Percentiles rank a stretch among this genome's conserved stretches.
phyloP scores from a whole-genome alignment of 2,888 invertebrate species.

The Oconnorella tubifera region DNA sequence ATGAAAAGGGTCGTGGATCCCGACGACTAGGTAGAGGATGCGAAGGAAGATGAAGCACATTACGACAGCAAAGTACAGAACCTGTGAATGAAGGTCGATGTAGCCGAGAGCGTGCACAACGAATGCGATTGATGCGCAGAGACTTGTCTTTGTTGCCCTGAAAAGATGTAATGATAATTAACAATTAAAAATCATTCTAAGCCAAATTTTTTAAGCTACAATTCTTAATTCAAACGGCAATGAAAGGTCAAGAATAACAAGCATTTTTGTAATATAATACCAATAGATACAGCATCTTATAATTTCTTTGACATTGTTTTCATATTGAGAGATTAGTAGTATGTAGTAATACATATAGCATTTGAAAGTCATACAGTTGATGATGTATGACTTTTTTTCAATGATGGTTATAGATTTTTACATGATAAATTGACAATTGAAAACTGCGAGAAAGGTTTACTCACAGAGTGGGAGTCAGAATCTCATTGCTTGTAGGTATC shows the following conservation, averaged over 20 bases:
- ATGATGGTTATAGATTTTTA: too few relatives aligned
- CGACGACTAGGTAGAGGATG: conserved; percentile 88
- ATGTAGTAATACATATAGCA: too few relatives aligned
- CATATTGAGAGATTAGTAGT: too few relatives aligned
- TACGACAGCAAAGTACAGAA: conserved; percentile 94
- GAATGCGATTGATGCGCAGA: conserved; percentile 92
- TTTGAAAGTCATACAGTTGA: too few relatives aligned
- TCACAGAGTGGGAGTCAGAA: conserved; percentile 84
- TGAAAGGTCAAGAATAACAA: background rate
- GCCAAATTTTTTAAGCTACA: too few relatives aligned
- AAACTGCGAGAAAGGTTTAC: too few relatives aligned
- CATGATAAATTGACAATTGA: background rate
- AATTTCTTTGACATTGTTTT: too few relatives aligned
- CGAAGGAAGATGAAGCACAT: conserved; percentile 78
- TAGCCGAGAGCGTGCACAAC: conserved; percentile 93
- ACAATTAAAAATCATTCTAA: conserved; percentile 5
- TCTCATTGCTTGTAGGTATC: conserved; percentile 97
- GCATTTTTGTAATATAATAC: background rate
- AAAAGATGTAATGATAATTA: background rate
- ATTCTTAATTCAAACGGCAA: too few relatives aligned
- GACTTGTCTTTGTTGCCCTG: conserved; percentile 81
- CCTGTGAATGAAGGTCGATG: conserved; percentile 92
- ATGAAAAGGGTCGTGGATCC: conserved; percentile 97
- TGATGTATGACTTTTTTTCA: too few relatives aligned
- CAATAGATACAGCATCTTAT: too few relatives aligned